Evolutionary conservation across 2,797 vertebrate genomes (phyloP), one percentile per base, ranked within the genome.

Genomic region (Cuculus canorus): DNA sequence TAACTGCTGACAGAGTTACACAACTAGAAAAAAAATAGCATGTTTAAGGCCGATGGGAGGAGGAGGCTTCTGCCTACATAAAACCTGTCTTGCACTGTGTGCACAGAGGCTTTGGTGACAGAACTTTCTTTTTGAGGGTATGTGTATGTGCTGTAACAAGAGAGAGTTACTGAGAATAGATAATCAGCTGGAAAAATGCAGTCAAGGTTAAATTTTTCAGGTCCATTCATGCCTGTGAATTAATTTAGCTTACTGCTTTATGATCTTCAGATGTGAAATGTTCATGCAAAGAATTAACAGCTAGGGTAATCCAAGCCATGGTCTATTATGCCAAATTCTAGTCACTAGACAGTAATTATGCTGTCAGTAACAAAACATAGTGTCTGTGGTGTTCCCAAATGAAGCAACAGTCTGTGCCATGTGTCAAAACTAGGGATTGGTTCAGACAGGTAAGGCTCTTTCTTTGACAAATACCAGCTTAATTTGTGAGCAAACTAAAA

Each of bases 361-460:
- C 84, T 88, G 88, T 92, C 95, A 95, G 83, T 88, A 97, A 90
- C 41, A 95, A 95, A 96, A 95, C 63, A 91, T 24, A 76, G 54
- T 43, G 65, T 89, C 93, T 96, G 94, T 84, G 78, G 21, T 75
- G 47, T 79, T 94, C 97, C 86, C 93, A 96, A 90, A 84, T 47
- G 69, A 82, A 95, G 90, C 87, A 97, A 78, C 22, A 65, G 50
- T 53, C 27, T 48, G 19, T 81, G 69, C 28, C 21, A 32, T 41
- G 35, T 81, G 87, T 96, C 76, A 95, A 90, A 95, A 82, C 2
- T 39, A 83, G 86, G 92, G 90, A 96, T 92, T 39, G 66, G 97
- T 97, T 97, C 90, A 94, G 95, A 90, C 97, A 98, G 95, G 97
- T 96, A 94, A 92, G 72, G 92, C 66, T 82, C 57, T 93, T 95